Evolutionary conservation across 2,113 vertebrate species (phyloP).

Genomic region (Maccullochella peelii): DNA sequence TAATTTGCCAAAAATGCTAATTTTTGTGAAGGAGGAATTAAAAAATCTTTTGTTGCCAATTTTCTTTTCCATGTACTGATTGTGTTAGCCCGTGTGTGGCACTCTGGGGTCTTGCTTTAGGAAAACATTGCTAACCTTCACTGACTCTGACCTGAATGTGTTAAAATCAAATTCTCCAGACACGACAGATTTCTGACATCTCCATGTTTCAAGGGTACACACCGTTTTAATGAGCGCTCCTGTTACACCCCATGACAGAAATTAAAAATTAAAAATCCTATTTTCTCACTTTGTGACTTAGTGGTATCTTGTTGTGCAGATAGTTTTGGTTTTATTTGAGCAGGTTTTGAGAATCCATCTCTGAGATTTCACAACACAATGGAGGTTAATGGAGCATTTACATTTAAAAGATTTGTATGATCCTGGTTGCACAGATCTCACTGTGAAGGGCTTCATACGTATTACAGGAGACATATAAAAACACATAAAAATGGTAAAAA

Average conservation of each 20-base stretch:
- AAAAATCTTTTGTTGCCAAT: background rate
- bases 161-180: background rate
- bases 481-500: too few relatives aligned
- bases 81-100: background rate
- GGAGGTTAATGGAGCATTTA: background rate
- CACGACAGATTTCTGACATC: background rate
- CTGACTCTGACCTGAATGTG: background rate
- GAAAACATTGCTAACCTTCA: constrained; percentile 10
- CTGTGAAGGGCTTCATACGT: background rate
- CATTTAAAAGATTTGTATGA: background rate
- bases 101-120: background rate
- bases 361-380: background rate
- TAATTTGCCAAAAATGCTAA: background rate
- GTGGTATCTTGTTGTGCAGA: background rate
- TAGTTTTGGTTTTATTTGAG: background rate
- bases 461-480: background rate
- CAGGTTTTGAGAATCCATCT: background rate
- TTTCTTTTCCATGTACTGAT: background rate
- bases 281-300: background rate
- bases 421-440: background rate
- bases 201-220: background rate
- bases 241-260: background rate
- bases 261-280: background rate
- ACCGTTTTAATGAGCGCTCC: background rate
- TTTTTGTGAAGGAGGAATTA: background rate